Evolutionary conservation across 2,888 invertebrate species (phyloP).

Genomic region (Onchidella celtica): DNA sequence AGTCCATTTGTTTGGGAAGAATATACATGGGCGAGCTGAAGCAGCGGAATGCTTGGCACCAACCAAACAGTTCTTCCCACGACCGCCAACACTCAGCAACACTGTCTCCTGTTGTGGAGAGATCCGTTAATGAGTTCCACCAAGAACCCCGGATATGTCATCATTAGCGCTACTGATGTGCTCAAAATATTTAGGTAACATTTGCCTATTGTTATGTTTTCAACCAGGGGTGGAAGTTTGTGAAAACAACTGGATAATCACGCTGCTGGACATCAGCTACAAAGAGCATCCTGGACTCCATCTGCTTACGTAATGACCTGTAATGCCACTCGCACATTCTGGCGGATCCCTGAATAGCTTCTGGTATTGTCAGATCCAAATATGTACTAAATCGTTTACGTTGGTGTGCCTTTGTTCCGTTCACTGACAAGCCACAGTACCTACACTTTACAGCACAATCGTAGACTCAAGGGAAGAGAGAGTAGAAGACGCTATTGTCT

Average conservation of each 20-base stretch:
- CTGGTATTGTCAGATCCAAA: too few relatives aligned
- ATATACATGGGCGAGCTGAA: background rate
- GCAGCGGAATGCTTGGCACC: background rate
- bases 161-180: background rate
- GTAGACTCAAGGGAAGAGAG: too few relatives aligned
- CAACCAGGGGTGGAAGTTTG: background rate
- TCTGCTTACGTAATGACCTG: background rate
- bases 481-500: too few relatives aligned
- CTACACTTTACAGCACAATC: too few relatives aligned
- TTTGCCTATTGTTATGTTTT: background rate
- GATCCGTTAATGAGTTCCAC: background rate
- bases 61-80: background rate
- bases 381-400: too few relatives aligned
- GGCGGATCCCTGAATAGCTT: too few relatives aligned
- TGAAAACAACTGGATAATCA: constrained; percentile 16
- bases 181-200: background rate
- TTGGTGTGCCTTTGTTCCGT: too few relatives aligned
- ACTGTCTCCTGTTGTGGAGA: background rate
- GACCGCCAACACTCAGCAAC: background rate
- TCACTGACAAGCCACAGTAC: too few relatives aligned
- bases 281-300: background rate
- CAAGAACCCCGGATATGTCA: background rate
- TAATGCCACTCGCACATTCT: background rate
- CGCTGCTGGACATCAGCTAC: background rate
- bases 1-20: too few relatives aligned